phyloP scores from a whole-genome alignment of 2,888 invertebrate species.

The Anarsia innoxiella region DNA sequence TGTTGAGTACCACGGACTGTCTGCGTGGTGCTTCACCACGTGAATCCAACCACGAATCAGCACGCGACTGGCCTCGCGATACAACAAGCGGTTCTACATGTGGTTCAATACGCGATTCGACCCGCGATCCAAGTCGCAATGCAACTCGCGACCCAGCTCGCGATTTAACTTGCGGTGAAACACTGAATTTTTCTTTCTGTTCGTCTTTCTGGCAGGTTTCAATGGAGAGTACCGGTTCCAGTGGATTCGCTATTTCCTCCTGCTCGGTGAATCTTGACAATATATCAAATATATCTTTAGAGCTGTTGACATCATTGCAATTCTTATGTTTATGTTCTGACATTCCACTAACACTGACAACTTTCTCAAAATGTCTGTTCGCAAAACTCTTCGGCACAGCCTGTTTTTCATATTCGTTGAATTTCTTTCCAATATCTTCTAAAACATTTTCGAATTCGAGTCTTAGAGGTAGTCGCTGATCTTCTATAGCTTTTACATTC shows the following conservation, averaged over 20 bases:
- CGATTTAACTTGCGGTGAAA: background rate
- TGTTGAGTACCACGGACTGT: slow-evolving; percentile 37
- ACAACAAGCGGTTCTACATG: no score
- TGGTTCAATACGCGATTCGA: background rate
- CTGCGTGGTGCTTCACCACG: background rate
- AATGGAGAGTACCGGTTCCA: slow-evolving; percentile 1
- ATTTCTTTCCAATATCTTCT: slow-evolving; percentile 1
- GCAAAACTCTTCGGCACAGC: slow-evolving; percentile 12
- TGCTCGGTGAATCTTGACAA: slow-evolving; percentile 46
- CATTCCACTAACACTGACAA: slow-evolving; percentile 20
- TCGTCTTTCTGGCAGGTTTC: no score
- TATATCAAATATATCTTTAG: slow-evolving; percentile 49
- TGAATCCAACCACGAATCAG: background rate
- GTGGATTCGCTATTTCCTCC: slow-evolving; percentile 15
- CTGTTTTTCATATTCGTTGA: background rate
- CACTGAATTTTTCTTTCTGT: background rate
- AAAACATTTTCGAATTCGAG: background rate
- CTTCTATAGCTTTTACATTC: slow-evolving; percentile 12
- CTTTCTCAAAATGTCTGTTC: slow-evolving; percentile 26
- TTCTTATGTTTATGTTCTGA: slow-evolving; percentile 18
- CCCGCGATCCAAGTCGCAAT: no score
- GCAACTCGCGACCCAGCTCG: background rate
- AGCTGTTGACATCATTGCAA: slow-evolving; percentile 41
- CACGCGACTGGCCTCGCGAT: background rate
- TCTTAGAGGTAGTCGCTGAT: slow-evolving; percentile 14